Evolutionary conservation across 2,888 invertebrate species (phyloP).

Genomic region (Deilephila elpenor): DNA sequence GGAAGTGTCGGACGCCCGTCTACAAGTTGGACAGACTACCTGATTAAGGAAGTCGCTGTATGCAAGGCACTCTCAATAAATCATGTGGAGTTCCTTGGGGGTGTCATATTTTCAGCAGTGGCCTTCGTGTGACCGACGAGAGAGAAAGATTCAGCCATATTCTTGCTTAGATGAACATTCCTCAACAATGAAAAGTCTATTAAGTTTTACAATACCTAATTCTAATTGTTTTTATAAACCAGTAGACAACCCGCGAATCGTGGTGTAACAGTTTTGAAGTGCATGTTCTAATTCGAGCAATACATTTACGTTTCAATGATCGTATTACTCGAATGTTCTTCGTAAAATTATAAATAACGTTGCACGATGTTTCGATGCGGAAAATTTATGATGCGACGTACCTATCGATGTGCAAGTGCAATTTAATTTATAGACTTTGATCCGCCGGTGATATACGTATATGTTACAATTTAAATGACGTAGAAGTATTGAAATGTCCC

Average conservation of each 20-base stretch:
- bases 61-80: no score
- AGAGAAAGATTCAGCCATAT: no score
- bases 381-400: background rate
- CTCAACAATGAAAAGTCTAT: background rate
- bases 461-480: background rate
- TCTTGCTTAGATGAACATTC: no score
- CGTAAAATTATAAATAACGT: slow-evolving; percentile 2
- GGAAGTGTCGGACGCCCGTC: no score
- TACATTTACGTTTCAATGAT: slow-evolving; percentile 12
- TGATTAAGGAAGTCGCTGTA: no score
- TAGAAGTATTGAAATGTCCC: no score
- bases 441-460: background rate
- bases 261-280: background rate
- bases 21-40: no score
- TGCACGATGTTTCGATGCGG: background rate
- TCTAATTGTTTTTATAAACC: background rate
- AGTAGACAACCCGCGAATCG: background rate
- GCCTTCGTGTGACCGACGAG: no score
- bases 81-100: no score
- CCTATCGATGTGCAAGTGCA: background rate
- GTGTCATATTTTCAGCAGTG: no score
- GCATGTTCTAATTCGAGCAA: slow-evolving; percentile 14
- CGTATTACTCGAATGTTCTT: background rate
- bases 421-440: background rate
- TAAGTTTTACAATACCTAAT: background rate